A percentile compares a stretch with the other conserved stretches of the same genome.
Evolutionary conservation across 2,888 invertebrate genomes (phyloP).

Genomic region (Cheilosia vulpina): DNA sequence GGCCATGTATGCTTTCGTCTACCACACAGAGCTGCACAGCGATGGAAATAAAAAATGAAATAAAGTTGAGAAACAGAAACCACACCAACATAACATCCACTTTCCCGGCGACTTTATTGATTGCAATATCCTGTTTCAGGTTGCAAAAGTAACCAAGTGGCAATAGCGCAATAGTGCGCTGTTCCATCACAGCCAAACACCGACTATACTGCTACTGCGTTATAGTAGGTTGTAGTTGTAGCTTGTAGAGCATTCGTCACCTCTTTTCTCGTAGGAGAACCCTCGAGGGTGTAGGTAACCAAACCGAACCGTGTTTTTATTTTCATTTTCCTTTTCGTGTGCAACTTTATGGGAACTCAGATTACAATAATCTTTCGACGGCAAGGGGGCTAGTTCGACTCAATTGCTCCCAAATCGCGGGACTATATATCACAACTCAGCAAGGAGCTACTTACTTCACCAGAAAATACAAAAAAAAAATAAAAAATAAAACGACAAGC

Average conservation of each 20-base stretch:
- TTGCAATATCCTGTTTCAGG: conserved; percentile 72
- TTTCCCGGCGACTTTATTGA: conserved; percentile 66
- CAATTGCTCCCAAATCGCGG: conserved; percentile 70
- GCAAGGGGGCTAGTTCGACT: conserved; percentile 40
- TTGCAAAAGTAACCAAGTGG: conserved; percentile 68
- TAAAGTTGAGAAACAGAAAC: conserved; percentile 35
- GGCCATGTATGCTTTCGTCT: not conserved
- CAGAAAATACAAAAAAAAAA: not conserved
- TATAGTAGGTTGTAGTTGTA: too few species aligned
- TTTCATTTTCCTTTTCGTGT: conserved; percentile 6
- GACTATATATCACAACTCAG: conserved; percentile 68
- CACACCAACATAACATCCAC: conserved; percentile 54
- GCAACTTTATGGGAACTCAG: conserved; percentile 61
- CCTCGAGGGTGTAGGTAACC: conserved; percentile 15
- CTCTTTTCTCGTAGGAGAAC: conserved; percentile 45
- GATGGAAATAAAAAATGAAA: not conserved
- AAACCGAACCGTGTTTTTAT: conserved; percentile 1
- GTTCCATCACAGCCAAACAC: conserved; percentile 1
- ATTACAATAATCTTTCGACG: conserved; percentile 64
- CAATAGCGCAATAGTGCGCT: conserved; percentile 31
- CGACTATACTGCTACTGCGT: conserved; percentile 4
- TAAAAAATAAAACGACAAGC: not conserved
- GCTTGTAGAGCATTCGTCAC: conserved; percentile 54
- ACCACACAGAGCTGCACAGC: conserved; percentile 3
- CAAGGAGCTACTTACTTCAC: conserved; percentile 67